These are phyloP conservation scores for Macropus fuliginosus DNA, from an alignment of 2,797 vertebrate species.

Conservation along the genomic window DNA sequence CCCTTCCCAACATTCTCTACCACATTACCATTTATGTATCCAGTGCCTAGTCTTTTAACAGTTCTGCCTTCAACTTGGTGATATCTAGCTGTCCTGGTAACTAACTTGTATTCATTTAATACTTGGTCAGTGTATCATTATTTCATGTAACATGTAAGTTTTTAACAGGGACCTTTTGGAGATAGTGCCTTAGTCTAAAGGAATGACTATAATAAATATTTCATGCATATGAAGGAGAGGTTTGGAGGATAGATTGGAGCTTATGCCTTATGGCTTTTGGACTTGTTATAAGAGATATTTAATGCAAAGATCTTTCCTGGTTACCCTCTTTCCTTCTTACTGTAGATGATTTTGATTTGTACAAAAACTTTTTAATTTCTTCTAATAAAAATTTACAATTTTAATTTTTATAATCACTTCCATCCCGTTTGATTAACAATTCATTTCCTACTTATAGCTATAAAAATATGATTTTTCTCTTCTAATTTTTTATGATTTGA, in stretches of 20 bases:
- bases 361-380: not conserved
- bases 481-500: not conserved
- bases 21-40: not conserved
- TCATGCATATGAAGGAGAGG: not conserved
- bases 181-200: not conserved
- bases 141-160: not conserved
- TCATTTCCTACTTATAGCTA: not conserved
- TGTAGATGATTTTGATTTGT: not conserved
- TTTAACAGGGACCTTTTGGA: not conserved
- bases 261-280: not conserved
- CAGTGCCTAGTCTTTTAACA: not conserved
- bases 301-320: not conserved
- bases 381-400: not conserved
- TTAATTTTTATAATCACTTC: not conserved
- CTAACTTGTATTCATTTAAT: not conserved
- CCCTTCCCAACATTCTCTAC: not conserved
- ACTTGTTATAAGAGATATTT: not conserved
- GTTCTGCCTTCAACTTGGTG: not conserved
- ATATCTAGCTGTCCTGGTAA: not conserved
- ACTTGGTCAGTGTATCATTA: not conserved
- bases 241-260: not conserved
- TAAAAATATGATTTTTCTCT: not conserved
- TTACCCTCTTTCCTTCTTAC: not conserved
- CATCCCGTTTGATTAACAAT: not conserved
- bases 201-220: not conserved